A percentile compares a stretch with the other conserved stretches of the same genome.
These are phyloP conservation scores for Pararge aegeria DNA, from an alignment of 1,140 invertebrate genomes.

Conservation along the genomic window DNA sequence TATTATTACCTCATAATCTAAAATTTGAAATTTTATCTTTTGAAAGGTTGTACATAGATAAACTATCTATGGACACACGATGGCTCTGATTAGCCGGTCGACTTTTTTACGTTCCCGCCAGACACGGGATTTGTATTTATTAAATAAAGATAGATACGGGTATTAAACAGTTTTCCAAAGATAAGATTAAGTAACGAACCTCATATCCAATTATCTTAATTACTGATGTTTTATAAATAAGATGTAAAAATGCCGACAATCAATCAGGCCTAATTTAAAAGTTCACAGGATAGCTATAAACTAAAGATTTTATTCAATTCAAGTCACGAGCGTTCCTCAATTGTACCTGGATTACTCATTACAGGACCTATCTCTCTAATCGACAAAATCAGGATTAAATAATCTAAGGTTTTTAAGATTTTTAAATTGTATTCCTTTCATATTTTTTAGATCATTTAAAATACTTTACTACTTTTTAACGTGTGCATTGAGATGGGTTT, in stretches of 20 bases:
- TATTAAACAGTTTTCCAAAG: constrained; percentile 15
- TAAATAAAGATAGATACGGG: constrained; percentile 21
- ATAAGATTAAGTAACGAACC: constrained; percentile 18
- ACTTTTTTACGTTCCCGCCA: constrained; percentile 29
- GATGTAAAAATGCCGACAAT: background rate
- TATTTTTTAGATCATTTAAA: no score
- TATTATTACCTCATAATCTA: constrained; percentile 69
- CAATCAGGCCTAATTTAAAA: constrained; percentile 1
- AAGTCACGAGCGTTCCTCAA: no score
- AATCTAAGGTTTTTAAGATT: no score
- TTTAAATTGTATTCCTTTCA: no score
- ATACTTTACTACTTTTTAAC: no score
- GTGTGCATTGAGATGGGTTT: no score
- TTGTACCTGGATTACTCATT: no score
- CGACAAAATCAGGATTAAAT: no score
- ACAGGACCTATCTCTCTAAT: no score
- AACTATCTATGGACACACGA: constrained; percentile 60
- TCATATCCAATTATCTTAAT: constrained; percentile 2
- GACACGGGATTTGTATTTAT: constrained; percentile 19
- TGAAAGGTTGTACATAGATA: constrained; percentile 67
- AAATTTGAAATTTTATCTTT: constrained; percentile 66
- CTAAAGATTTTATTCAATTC: background rate
- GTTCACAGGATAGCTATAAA: background rate
- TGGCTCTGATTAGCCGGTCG: constrained; percentile 55
- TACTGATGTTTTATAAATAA: constrained; percentile 1